Evolutionary conservation across 2,888 invertebrate species (phyloP).

Genomic region (Cheilosia scutellata): DNA sequence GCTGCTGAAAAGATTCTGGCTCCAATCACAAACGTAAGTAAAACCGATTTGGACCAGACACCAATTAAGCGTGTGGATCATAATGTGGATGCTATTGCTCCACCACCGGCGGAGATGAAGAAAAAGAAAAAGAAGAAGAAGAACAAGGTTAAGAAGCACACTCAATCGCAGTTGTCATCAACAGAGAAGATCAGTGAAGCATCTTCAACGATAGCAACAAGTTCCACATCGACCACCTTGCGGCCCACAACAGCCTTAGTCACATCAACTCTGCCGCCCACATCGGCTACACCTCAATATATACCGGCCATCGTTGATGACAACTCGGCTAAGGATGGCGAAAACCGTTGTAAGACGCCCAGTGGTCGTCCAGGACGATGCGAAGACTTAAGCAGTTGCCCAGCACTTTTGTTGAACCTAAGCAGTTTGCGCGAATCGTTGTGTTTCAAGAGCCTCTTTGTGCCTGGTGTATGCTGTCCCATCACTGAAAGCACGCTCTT

Average conservation of each 20-base stretch:
- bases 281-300: constrained; percentile 37
- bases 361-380: constrained; percentile 92
- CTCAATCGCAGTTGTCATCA: constrained; percentile 76
- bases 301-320: constrained; percentile 80
- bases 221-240: constrained; percentile 77
- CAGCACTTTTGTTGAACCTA: constrained; percentile 92
- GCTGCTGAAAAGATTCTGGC: constrained; percentile 65
- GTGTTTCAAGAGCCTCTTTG: constrained; percentile 95
- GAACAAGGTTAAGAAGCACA: constrained; percentile 81
- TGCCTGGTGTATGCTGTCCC: constrained; percentile 97
- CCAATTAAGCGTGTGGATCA: constrained; percentile 61
- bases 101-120: constrained; percentile 82
- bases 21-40: background rate
- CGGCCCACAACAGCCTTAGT: constrained; percentile 78
- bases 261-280: constrained; percentile 84
- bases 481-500: constrained; percentile 82
- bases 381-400: constrained; percentile 94
- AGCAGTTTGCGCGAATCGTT: constrained; percentile 93
- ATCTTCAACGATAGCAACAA: constrained; percentile 6
- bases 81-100: constrained; percentile 68
- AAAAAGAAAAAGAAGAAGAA: constrained; percentile 81
- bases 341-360: constrained; percentile 91
- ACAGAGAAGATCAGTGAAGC: constrained; percentile 52
- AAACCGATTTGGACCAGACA: constrained; percentile 14
- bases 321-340: constrained; percentile 85